These are phyloP conservation scores for Tupaia chinensis DNA, from an alignment of 2,113 vertebrate species.

Conservation along the genomic window DNA sequence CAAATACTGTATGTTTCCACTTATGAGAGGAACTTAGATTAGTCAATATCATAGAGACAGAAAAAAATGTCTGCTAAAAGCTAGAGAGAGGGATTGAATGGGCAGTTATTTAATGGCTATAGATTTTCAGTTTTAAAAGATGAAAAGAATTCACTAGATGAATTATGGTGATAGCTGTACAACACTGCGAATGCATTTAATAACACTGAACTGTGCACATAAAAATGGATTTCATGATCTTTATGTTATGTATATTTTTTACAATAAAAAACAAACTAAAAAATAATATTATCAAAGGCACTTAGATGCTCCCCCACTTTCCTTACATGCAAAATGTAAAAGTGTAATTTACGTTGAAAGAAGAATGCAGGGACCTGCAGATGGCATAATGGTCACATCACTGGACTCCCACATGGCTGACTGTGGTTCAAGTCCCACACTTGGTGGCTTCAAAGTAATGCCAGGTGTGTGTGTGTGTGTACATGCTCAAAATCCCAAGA, in stretches of 20 bases:
- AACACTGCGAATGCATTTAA: background rate
- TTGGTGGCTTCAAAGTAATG: too few species aligned
- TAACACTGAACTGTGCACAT: background rate
- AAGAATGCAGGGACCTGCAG: background rate
- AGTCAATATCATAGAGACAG: background rate
- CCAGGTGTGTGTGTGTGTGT: too few species aligned
- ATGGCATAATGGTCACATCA: too few species aligned
- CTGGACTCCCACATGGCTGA: too few species aligned
- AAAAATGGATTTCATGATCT: background rate
- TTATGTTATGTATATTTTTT: background rate
- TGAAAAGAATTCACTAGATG: background rate
- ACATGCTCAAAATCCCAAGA: too few species aligned
- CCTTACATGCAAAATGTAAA: background rate
- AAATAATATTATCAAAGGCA: background rate
- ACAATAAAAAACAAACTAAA: background rate
- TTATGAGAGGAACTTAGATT: background rate
- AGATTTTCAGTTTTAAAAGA: background rate
- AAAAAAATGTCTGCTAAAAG: background rate
- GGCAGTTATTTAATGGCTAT: background rate
- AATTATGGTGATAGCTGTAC: background rate
- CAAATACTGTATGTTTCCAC: background rate
- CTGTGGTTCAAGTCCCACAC: too few species aligned
- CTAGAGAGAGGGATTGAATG: background rate
- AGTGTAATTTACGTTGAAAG: background rate
- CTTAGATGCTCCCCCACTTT: background rate